Conservation (phyloP, 2,888 invertebrate species). For the Tetheella fluctuosa region DNA sequence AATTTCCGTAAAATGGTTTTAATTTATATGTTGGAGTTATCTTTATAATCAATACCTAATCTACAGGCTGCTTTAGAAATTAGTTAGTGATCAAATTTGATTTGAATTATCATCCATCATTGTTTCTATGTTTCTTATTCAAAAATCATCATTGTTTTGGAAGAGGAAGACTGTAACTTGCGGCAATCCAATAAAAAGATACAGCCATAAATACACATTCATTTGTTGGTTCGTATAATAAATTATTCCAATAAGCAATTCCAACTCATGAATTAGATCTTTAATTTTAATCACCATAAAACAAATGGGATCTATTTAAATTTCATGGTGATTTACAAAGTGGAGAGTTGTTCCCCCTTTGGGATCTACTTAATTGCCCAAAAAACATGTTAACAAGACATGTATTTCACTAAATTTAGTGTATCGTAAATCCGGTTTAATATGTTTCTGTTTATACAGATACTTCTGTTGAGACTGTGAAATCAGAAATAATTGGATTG, state of each 20-base stretch:
- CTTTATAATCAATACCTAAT: no score
- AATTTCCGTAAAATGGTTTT: neutral
- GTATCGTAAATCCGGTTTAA: slow-evolving; percentile 52
- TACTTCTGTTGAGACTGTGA: slow-evolving; percentile 27
- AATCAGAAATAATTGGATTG: slow-evolving; percentile 19
- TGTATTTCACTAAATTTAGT: slow-evolving; percentile 43
- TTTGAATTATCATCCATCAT: no score
- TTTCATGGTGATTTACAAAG: slow-evolving; percentile 23
- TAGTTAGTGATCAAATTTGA: no score
- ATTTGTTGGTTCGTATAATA: neutral
- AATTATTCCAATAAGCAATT: slow-evolving; percentile 10
- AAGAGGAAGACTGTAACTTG: neutral
- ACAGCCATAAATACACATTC: neutral
- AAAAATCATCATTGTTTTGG: neutral
- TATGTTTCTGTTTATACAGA: slow-evolving; percentile 36
- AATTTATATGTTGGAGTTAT: neutral
- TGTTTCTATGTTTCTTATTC: no score
- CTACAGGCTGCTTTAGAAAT: no score
- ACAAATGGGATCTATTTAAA: slow-evolving; percentile 5
- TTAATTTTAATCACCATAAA: neutral
- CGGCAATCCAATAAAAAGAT: neutral
- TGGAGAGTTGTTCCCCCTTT: slow-evolving; percentile 36
- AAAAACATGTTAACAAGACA: slow-evolving; percentile 17
- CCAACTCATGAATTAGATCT: neutral
- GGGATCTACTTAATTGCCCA: slow-evolving; percentile 30